A percentile compares a stretch with the other conserved stretches of the same genome.
These are phyloP conservation scores for Sinonovacula constricta DNA, from an alignment of 1,140 invertebrate genomes.

Conservation along the genomic window DNA sequence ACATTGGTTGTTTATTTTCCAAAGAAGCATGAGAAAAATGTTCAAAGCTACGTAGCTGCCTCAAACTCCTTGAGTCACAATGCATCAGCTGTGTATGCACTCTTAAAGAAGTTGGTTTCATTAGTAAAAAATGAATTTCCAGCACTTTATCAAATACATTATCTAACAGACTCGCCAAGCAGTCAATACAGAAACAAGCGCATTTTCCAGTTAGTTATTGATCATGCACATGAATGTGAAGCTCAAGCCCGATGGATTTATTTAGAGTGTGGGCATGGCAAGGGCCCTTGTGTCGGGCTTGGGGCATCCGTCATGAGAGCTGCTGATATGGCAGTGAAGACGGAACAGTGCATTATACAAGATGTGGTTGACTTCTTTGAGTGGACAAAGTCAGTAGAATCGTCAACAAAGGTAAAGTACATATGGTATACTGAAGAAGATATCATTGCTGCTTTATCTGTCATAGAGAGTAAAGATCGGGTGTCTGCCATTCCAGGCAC, in stretches of 20 bases:
- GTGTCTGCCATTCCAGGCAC: not conserved
- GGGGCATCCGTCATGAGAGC: conserved; percentile 28
- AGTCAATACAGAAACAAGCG: conserved; percentile 50
- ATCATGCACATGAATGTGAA: conserved; percentile 10
- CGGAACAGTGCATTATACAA: conserved; percentile 32
- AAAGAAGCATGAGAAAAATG: not conserved
- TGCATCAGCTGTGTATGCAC: conserved; percentile 35
- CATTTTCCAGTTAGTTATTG: conserved; percentile 26
- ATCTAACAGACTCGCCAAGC: conserved; percentile 48
- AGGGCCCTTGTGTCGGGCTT: conserved; percentile 45
- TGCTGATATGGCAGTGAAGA: conserved; percentile 29
- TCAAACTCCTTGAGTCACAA: conserved; percentile 43
- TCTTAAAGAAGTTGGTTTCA: conserved; percentile 34
- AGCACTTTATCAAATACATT: conserved; percentile 18
- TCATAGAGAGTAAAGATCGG: not conserved
- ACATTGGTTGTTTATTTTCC: conserved; percentile 43
- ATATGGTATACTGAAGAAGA: conserved; percentile 11
- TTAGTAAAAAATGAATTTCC: not conserved
- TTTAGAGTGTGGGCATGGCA: conserved; percentile 47
- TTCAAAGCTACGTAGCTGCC: conserved; percentile 39
- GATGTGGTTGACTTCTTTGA: not conserved
- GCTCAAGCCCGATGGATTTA: conserved; percentile 32
- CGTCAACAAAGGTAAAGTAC: conserved; percentile 4
- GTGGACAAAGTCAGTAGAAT: conserved; percentile 1
- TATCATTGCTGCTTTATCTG: not conserved